Percentiles rank a stretch among this genome's conserved stretches.
Conservation (phyloP, 2,888 invertebrate species). For the Phyto melanocephala region DNA sequence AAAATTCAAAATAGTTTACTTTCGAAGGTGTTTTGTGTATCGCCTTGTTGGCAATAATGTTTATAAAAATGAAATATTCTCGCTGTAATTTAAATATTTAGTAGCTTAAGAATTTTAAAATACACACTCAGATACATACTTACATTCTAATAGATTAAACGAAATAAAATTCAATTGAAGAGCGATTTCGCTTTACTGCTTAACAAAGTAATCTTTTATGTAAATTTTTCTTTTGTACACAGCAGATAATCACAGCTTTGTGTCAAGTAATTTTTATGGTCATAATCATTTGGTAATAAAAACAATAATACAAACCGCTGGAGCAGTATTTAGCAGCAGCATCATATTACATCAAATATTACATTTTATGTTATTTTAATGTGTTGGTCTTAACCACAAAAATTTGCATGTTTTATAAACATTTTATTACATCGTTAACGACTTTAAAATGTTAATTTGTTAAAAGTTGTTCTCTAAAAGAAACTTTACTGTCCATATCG, state of each 20-base stretch:
- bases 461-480: background rate
- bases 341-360: conserved; percentile 20
- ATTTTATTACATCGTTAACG: conserved; percentile 67
- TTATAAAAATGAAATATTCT: conserved; percentile 5
- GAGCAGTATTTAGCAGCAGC: background rate
- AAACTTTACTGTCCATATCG: background rate
- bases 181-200: background rate
- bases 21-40: background rate
- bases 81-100: background rate
- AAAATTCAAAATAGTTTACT: background rate
- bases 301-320: conserved; percentile 61
- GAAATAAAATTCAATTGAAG: conserved; percentile 31
- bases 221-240: conserved; percentile 57
- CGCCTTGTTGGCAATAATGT: conserved; percentile 10
- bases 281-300: conserved; percentile 76
- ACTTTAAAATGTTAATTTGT: conserved; percentile 51
- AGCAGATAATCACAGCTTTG: conserved; percentile 74
- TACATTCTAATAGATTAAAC: conserved; percentile 16
- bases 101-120: background rate
- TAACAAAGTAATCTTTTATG: conserved; percentile 63
- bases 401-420: conserved; percentile 37
- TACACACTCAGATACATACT: no score
- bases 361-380: conserved; percentile 35
- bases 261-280: conserved; percentile 75
- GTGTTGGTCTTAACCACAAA: background rate